phyloP scores from a whole-genome alignment of 2,888 invertebrate genomes.

The Melangyna quadrimaculata region DNA sequence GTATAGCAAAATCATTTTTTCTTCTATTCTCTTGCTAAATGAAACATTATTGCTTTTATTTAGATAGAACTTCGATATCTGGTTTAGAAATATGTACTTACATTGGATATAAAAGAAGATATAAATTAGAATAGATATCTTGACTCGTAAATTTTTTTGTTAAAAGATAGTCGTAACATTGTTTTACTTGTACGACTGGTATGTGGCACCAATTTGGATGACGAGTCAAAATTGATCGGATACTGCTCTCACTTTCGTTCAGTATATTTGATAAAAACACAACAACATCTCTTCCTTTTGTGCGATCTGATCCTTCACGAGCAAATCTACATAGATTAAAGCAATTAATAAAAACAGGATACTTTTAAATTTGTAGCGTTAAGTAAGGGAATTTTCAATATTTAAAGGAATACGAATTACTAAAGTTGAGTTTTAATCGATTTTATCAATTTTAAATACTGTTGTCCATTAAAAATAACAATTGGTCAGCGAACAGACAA shows the following conservation, averaged over 20 bases:
- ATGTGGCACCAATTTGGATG: conserved; percentile 86
- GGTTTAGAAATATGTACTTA: conserved; percentile 77
- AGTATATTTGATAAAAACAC: conserved; percentile 80
- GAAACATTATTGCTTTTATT: neutral
- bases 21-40: conserved; percentile 78
- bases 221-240: conserved; percentile 81
- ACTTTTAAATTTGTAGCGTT: no score
- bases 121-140: conserved; percentile 84
- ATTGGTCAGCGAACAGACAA: no score
- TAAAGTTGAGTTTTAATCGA: no score
- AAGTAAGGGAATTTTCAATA: no score
- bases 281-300: conserved; percentile 81
- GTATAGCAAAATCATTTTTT: conserved; percentile 76
- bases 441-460: no score
- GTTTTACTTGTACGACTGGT: conserved; percentile 83
- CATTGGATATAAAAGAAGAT: conserved; percentile 87
- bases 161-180: conserved; percentile 83
- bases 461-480: no score
- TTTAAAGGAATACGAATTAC: no score
- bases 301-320: conserved; percentile 83
- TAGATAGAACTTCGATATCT: neutral
- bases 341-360: conserved; percentile 12
- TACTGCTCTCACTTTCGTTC: conserved; percentile 73
- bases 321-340: conserved; percentile 80
- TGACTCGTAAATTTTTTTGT: conserved; percentile 82